Evolutionary conservation across 37 sponge, comb jelly and placozoan species (phyloP).

Genomic region (Ephydatia muelleri): DNA sequence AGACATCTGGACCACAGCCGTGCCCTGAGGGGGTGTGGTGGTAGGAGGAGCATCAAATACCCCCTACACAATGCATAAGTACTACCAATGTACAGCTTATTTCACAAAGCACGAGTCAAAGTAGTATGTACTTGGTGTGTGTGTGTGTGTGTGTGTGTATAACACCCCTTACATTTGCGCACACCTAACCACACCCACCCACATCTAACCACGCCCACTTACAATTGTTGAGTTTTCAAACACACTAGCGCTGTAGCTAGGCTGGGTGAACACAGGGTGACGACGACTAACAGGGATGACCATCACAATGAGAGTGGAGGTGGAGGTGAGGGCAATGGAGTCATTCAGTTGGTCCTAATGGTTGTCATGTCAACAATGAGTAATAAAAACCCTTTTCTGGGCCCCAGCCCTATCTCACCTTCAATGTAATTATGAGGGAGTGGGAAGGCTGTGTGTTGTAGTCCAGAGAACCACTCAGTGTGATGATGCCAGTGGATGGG

Average conservation of each 20-base stretch:
- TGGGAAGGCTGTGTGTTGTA: neutral
- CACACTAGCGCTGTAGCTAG: slow-evolving; percentile 4
- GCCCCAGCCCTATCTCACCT: neutral
- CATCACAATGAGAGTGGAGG: neutral
- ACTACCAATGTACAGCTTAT: neutral
- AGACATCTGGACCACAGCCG: slow-evolving; percentile 11
- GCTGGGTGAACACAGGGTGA: slow-evolving; percentile 28
- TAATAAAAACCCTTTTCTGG: neutral
- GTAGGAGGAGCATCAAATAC: too few species aligned
- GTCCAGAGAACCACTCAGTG: neutral
- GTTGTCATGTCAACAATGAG: neutral
- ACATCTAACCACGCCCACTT: neutral
- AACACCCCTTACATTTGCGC: too few species aligned
- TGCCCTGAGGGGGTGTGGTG: slow-evolving; percentile 33
- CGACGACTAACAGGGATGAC: slow-evolving; percentile 40
- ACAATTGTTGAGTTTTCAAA: slow-evolving; percentile 58
- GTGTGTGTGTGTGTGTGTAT: too few species aligned
- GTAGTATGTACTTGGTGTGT: too few species aligned
- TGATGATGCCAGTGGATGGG: neutral
- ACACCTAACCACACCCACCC: too few species aligned
- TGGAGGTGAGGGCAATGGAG: neutral
- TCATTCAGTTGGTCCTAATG: neutral
- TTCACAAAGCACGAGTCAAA: too few species aligned
- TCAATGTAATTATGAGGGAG: neutral
- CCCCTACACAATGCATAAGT: neutral